phyloP scores from a whole-genome alignment of 2,797 vertebrate species.

The Myotis planiceps region DNA sequence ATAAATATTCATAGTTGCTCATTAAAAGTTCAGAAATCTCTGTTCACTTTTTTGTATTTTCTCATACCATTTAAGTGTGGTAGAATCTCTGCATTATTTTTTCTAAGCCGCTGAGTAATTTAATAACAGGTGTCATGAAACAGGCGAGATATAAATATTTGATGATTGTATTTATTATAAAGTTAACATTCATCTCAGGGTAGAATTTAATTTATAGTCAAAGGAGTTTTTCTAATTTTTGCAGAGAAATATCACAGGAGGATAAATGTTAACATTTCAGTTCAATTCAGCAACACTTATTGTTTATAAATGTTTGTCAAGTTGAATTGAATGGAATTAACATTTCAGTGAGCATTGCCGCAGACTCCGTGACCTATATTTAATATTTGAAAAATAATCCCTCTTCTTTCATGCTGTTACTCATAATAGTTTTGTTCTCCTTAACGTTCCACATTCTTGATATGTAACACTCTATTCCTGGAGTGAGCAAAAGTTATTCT shows the following conservation, averaged over 20 bases:
- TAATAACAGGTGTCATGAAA: constrained; percentile 65
- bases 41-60: constrained; percentile 34
- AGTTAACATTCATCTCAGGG: constrained; percentile 73
- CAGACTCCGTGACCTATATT: constrained; percentile 65
- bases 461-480: background rate
- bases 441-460: background rate
- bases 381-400: constrained; percentile 65
- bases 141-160: constrained; percentile 69
- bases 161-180: constrained; percentile 65
- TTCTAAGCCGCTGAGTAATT: constrained; percentile 50
- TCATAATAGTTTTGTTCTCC: background rate
- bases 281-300: constrained; percentile 68
- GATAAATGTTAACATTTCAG: constrained; percentile 76
- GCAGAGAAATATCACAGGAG: constrained; percentile 61
- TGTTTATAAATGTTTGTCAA: constrained; percentile 77
- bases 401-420: background rate
- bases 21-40: background rate
- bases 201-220: constrained; percentile 70
- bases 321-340: constrained; percentile 72
- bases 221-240: constrained; percentile 69
- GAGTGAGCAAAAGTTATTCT: background rate
- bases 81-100: constrained; percentile 22
- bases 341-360: constrained; percentile 62
- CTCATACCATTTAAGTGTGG: background rate
- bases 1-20: constrained; percentile 21